phyloP scores from a whole-genome alignment of 2,888 invertebrate genomes.

The Myathropa florea region DNA sequence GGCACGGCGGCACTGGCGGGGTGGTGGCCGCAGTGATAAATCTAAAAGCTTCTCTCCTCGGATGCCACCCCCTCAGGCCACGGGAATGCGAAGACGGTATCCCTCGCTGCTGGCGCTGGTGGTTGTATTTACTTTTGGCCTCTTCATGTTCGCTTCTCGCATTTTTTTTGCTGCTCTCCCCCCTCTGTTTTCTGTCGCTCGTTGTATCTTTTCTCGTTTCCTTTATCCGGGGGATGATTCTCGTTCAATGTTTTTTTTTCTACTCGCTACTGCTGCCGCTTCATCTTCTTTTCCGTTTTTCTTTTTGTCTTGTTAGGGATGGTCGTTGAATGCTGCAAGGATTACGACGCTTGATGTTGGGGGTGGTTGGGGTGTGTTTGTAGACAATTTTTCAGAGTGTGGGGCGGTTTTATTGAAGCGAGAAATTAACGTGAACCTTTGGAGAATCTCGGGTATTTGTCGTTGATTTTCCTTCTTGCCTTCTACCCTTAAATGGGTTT shows the following conservation, averaged over 20 bases:
- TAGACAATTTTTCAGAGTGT: background rate
- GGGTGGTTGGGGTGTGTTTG: background rate
- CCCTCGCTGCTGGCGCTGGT: background rate
- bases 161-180: too few relatives aligned
- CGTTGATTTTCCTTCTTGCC: conserved; percentile 1
- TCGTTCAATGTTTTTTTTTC: background rate
- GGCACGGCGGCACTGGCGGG: background rate
- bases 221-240: background rate
- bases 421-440: conserved; percentile 47
- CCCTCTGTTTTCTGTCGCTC: background rate
- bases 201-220: background rate
- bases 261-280: background rate
- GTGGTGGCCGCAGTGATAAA: conserved; percentile 31
- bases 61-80: background rate
- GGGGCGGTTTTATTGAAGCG: conserved; percentile 19
- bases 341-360: background rate
- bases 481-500: background rate
- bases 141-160: background rate
- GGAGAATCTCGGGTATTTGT: conserved; percentile 10
- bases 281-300: background rate
- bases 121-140: conserved; percentile 31
- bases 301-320: conserved; percentile 10
- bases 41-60: conserved; percentile 28
- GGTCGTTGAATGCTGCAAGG: conserved; percentile 23
- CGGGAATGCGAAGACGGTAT: background rate